Percentiles rank a stretch among this genome's conserved stretches.
Evolutionary conservation across 2,888 invertebrate species (phyloP).

Genomic region (Phrixothrix hirtus): DNA sequence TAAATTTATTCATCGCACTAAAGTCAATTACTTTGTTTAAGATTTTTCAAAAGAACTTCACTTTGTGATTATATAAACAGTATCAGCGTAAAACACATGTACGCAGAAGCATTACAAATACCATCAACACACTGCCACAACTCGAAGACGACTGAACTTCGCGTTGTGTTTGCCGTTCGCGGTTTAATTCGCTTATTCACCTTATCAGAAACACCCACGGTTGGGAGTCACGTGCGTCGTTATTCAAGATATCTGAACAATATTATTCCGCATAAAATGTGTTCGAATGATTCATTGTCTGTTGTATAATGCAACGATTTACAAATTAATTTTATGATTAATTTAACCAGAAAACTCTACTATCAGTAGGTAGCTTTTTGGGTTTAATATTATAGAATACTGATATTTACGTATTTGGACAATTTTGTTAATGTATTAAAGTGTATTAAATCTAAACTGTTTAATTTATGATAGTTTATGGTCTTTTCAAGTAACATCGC

Average conservation of each 20-base stretch:
- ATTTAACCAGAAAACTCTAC: too few species aligned
- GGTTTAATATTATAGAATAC: too few species aligned
- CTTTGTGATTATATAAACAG: constrained; percentile 24
- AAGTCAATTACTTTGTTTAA: constrained; percentile 4
- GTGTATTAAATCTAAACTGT: too few species aligned
- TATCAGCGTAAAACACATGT: constrained; percentile 27
- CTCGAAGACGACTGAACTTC: constrained; percentile 12
- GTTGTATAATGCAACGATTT: too few species aligned
- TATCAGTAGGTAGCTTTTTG: too few species aligned
- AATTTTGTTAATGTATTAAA: too few species aligned
- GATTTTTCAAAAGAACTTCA: background rate
- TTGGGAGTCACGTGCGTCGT: constrained; percentile 19
- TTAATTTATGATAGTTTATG: too few species aligned
- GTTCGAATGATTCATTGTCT: background rate
- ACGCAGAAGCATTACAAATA: constrained; percentile 5
- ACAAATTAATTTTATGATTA: too few species aligned
- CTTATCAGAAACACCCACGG: constrained; percentile 19
- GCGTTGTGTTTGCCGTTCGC: constrained; percentile 2
- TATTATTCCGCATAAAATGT: background rate
- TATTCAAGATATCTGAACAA: constrained; percentile 18
- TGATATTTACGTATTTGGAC: too few species aligned
- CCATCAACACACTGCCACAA: background rate
- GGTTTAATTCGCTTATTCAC: constrained; percentile 23
- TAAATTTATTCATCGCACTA: constrained; percentile 4
- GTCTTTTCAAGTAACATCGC: too few species aligned